Evolutionary conservation across 2,113 vertebrate species (phyloP), one percentile per base, ranked within the genome.

Genomic region (Micronycteris hirsuta): DNA sequence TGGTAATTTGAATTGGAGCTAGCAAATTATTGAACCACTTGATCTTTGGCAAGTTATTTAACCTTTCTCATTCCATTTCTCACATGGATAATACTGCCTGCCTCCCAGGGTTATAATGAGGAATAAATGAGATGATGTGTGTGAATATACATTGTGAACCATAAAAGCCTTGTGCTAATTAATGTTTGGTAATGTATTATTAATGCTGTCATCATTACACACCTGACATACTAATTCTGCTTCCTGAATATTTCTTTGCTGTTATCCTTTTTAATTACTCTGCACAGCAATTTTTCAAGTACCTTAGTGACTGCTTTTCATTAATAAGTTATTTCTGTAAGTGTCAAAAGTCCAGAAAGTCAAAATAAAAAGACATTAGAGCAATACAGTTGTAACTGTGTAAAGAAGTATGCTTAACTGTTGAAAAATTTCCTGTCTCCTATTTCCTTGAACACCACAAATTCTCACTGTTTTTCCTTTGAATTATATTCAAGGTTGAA

Each of bases 401-500:
- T 63, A 63, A 95, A 91, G 49, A 88, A 83, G 2, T 70, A 22
- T 92, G 16, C 70, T 61, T 73, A 95, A 56, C 26, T 84, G 24
- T 95, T 92, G 88, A 90, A 90, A 81, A 83, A 24, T 85, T 70
- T 20, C 28, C 24, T 87, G 65, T 61, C 47, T 47, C 12, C 19
- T 68, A 16, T 43, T 95, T 94, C 77, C 5, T 41, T 95, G 24
- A 90, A 28, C 4, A 49, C n/a, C 73, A 80, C 31, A 90, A 49
- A 81, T 47, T 70, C 11, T 77, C 14, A 61, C n/a, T 85, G 22
- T 41, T 80, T 71, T 56, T 56, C 71, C 47, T 61, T 77, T 89
- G 28, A 84, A 54, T 95, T 95, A 80, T 86, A 93, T 91, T 36
- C 31, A 58, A 58, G 26, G 54, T 90, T 92, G n/a, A 80, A 92